These are phyloP conservation scores for Drymonia ruficornis DNA, from an alignment of 2,888 invertebrate genomes.

Conservation along the genomic window DNA sequence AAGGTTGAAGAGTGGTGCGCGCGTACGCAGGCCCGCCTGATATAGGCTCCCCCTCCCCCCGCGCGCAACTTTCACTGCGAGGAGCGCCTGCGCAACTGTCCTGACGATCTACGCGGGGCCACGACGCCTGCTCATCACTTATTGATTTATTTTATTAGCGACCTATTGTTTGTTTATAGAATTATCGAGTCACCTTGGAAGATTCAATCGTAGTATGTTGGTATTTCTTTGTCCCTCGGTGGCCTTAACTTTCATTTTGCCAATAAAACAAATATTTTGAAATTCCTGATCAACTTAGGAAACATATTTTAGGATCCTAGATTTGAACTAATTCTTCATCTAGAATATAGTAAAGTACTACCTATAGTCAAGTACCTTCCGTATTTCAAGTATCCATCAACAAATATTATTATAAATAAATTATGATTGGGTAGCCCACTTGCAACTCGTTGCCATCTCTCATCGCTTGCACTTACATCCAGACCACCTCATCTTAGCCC, in stretches of 20 bases:
- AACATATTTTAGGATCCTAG: too few species aligned
- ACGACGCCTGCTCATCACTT: conserved; percentile 44
- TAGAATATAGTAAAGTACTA: too few species aligned
- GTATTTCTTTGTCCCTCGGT: background rate
- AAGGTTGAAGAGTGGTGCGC: conserved; percentile 69
- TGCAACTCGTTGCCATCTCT: background rate
- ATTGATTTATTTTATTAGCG: conserved; percentile 19
- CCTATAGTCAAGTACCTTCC: too few species aligned
- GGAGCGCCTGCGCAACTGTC: conserved; percentile 66
- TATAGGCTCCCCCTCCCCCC: conserved; percentile 65
- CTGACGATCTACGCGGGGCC: conserved; percentile 55
- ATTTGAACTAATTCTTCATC: too few species aligned
- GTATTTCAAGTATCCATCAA: too few species aligned
- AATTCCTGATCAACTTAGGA: too few species aligned
- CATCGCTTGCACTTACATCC: background rate
- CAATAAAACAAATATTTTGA: background rate
- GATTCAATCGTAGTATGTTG: background rate
- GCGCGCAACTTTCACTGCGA: conserved; percentile 65
- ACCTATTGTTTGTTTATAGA: conserved; percentile 2
- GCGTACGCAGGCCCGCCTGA: conserved; percentile 62
- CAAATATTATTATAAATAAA: too few species aligned
- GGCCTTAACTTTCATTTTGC: conserved; percentile 1
- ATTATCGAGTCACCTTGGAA: conserved; percentile 10
- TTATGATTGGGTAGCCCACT: too few species aligned
- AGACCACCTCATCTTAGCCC: conserved; percentile 1